Evolutionary conservation across 2,797 vertebrate species (phyloP).

Genomic region (Percopsis omiscomaycus): DNA sequence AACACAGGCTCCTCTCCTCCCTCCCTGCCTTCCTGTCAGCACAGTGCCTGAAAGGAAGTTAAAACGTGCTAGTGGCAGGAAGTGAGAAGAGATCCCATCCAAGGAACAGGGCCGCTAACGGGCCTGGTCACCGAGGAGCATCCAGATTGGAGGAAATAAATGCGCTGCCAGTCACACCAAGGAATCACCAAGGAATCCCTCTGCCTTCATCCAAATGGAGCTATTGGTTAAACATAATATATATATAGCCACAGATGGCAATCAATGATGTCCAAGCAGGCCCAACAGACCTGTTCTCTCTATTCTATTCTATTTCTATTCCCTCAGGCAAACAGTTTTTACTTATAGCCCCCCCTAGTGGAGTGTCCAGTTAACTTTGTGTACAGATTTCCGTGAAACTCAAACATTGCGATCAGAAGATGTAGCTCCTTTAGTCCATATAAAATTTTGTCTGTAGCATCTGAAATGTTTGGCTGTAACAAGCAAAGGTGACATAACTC

Average conservation of each 20-base stretch:
- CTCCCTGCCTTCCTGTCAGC: conserved; percentile 34
- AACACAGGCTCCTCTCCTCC: conserved; percentile 17
- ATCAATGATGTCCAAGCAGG: no score
- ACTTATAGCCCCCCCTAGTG: no score
- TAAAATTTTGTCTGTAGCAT: not conserved
- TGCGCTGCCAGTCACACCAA: conserved; percentile 43
- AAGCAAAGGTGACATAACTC: not conserved
- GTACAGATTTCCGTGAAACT: no score
- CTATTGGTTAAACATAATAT: no score
- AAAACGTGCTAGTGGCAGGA: conserved; percentile 37
- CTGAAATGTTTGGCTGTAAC: not conserved
- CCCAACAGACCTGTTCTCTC: no score
- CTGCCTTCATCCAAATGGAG: conserved; percentile 14
- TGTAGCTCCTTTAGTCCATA: not conserved
- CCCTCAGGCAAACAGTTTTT: no score
- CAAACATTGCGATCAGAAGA: no score
- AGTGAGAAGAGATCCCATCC: conserved; percentile 36
- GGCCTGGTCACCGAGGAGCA: conserved; percentile 35
- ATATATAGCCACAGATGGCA: no score
- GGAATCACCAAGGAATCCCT: conserved; percentile 34
- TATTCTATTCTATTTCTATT: no score
- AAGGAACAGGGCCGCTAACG: conserved; percentile 29
- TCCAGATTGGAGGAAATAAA: conserved; percentile 16
- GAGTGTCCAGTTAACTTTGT: no score
- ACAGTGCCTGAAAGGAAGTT: conserved; percentile 41